Evolutionary conservation across 2,113 vertebrate species (phyloP).

Genomic region (Indicator indicator): DNA sequence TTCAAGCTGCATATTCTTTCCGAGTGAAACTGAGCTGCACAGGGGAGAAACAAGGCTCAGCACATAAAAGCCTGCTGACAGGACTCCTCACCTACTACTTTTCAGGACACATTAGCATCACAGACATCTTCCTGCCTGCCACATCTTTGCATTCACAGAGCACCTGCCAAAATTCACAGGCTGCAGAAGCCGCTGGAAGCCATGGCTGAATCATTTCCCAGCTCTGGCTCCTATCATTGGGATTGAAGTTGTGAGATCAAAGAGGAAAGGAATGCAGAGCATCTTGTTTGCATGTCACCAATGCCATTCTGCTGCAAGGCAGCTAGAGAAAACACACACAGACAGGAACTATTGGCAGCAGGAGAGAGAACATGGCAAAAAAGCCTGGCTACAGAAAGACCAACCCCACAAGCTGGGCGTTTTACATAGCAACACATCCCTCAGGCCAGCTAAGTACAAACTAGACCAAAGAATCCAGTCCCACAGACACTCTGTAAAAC

Average conservation of each 20-base stretch:
- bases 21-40: background rate
- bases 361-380: background rate
- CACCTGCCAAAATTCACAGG: slow-evolving; percentile 47
- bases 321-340: slow-evolving; percentile 39
- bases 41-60: background rate
- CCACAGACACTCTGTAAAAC: background rate
- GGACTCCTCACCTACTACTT: background rate
- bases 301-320: slow-evolving; percentile 47
- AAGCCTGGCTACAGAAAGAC: background rate
- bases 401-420: accelerated
- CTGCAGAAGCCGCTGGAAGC: background rate
- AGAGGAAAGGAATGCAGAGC: slow-evolving; percentile 46
- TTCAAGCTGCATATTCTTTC: background rate
- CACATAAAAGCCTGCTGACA: background rate
- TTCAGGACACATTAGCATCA: background rate
- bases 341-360: background rate
- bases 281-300: slow-evolving; percentile 39
- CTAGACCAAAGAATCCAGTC: background rate
- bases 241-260: slow-evolving; percentile 43
- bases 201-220: slow-evolving; percentile 16
- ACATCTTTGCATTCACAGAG: background rate
- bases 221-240: slow-evolving; percentile 26
- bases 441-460: background rate
- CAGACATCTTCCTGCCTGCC: slow-evolving; percentile 1
- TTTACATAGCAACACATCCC: background rate